Base-by-base conservation (phyloP, 1,140 invertebrate species). In the Whitmania pigra region DNA sequence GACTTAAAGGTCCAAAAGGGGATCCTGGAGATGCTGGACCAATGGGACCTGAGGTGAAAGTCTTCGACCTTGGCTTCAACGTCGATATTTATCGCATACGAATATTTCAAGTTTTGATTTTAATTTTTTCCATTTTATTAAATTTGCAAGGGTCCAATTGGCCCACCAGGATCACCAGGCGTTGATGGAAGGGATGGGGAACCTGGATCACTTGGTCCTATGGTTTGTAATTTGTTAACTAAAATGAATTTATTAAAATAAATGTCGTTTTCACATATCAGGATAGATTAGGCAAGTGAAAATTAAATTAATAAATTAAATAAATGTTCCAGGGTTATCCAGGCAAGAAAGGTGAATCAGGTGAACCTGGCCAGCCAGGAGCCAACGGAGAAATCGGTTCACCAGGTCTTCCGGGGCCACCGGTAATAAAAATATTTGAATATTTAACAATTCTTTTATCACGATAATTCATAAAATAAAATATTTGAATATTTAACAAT, bases 281-380 rank as follows among this genome's bases (percentile, higher is more conserved):
- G 40, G 40, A 43, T 43, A 43, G 13, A 43, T 43, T n/a, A n/a
- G n/a, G n/a, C n/a, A n/a, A n/a, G n/a, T n/a, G n/a, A n/a, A n/a
- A n/a, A n/a, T n/a, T n/a, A n/a, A n/a, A n/a, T n/a, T 36, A 49
- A 17, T 49, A 49, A 15, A 13, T 7, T 15, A 5, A 15, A 49
- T 43, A 18, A 29, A 49, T n/a, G n/a, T 31, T 68, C n/a, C 27
- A 73, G 72, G 76, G 76, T 6, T 53, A 63, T 18, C 68, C 69
- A 18, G 76, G 76, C 25, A 66, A 66, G 63, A 29, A 57, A n/a
- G 76, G 76, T 60, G 72, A 67, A 25, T 66, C 67, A 20, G 76
- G 76, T 36, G 67, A 72, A 6, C 43, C 67, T n/a, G 76, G 75
- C 27, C 31, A 15, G 15, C 69, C 73, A 67, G 76, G 76, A 54